A percentile compares a stretch with the other conserved stretches of the same genome.
Conservation (phyloP, 2,888 invertebrate genomes). For the Lasioglossum morio region DNA sequence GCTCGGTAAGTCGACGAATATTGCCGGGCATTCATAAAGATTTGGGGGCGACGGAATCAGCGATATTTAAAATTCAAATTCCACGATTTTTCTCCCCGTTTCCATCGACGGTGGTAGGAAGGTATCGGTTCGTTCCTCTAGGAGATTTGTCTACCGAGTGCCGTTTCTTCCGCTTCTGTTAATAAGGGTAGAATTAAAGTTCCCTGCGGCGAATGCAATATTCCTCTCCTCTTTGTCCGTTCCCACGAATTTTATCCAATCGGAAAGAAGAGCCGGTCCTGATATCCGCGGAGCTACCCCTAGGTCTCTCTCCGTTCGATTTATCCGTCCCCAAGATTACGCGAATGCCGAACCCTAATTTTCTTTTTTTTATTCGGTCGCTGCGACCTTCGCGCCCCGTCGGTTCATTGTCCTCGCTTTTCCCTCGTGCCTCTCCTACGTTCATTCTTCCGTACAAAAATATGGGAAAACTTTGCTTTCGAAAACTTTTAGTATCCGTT, state of each 20-base stretch:
- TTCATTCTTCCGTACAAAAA: constrained; percentile 30
- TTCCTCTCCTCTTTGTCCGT: background rate
- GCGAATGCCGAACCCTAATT: constrained; percentile 54
- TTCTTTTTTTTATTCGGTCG: constrained; percentile 36
- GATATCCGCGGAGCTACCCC: background rate
- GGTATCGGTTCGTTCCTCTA: background rate
- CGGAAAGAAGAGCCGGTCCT: constrained; percentile 1
- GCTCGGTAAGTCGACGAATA: constrained; percentile 26
- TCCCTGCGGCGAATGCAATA: background rate
- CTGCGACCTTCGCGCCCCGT: constrained; percentile 50
- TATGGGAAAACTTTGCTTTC: constrained; percentile 7
- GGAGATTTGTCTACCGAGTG: background rate
- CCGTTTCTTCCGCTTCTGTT: constrained; percentile 4
- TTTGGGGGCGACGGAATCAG: constrained; percentile 19
- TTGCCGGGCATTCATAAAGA: constrained; percentile 32
- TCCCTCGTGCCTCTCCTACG: background rate
- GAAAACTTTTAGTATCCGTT: constrained; percentile 38
- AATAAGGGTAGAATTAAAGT: constrained; percentile 11
- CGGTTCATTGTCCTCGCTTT: constrained; percentile 37
- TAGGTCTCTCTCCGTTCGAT: constrained; percentile 31
- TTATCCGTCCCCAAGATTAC: constrained; percentile 40
- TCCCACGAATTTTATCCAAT: constrained; percentile 31
- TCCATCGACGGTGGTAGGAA: background rate
- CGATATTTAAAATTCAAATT: constrained; percentile 48
- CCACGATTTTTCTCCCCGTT: background rate